Conservation (phyloP, 1,140 invertebrate genomes). For the Charaxes varanes region DNA sequence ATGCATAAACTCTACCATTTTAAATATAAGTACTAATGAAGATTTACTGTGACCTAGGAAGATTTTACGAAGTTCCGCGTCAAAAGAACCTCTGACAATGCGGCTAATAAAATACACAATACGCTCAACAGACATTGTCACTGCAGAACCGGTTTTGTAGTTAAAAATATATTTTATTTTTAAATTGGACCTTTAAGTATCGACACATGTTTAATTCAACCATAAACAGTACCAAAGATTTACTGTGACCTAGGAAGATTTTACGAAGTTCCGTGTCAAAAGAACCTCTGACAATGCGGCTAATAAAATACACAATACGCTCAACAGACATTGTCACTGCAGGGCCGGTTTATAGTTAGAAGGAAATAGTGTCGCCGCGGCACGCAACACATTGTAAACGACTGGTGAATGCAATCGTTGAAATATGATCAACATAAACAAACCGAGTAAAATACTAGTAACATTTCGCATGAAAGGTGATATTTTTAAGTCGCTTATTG, state of each 20-base stretch:
- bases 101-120: constrained; percentile 5
- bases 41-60: constrained; percentile 1
- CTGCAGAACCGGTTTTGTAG: no score
- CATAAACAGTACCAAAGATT: no score
- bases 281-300: constrained; percentile 3
- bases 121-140: neutral
- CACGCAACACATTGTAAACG: constrained; percentile 1
- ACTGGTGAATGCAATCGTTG: constrained; percentile 5
- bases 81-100: constrained; percentile 4
- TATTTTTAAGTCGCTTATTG: no score
- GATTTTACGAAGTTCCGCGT: constrained; percentile 4
- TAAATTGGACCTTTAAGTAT: no score
- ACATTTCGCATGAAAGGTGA: no score
- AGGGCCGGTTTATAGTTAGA: constrained; percentile 5
- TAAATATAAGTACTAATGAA: no score
- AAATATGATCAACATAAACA: constrained; percentile 6
- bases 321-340: neutral
- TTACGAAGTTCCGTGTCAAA: constrained; percentile 5
- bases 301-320: constrained; percentile 2
- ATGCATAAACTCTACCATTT: no score
- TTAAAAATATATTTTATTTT: neutral
- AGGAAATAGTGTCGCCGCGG: constrained; percentile 4
- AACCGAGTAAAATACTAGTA: no score
- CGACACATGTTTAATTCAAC: no score
- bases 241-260: constrained; percentile 1